Conservation (phyloP, 2,113 vertebrate genomes). For the Trogon melanurus region DNA sequence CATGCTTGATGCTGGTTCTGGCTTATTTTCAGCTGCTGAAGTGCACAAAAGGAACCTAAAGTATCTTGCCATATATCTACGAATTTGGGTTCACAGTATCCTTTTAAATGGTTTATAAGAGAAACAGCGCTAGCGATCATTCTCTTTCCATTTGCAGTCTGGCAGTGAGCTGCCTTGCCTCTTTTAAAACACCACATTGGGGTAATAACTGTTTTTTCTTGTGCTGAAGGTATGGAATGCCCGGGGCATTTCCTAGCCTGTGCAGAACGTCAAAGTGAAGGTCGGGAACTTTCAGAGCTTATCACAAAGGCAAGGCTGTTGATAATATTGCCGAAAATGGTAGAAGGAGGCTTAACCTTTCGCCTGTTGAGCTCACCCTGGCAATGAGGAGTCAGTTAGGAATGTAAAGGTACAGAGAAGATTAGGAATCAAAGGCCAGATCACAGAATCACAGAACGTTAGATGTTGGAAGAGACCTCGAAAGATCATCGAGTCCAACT, state of each 20-base stretch:
- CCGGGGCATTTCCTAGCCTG: neutral
- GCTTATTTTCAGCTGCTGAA: neutral
- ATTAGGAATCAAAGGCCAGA: neutral
- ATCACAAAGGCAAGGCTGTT: neutral
- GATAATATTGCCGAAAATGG: neutral
- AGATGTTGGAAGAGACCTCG: too few species aligned
- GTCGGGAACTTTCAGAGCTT: neutral
- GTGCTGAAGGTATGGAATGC: neutral
- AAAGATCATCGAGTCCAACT: too few species aligned
- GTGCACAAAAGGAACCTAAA: neutral
- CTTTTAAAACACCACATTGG: neutral
- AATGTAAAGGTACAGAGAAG: neutral
- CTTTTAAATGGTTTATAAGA: neutral
- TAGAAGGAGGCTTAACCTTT: neutral
- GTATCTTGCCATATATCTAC: neutral
- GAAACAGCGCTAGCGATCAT: fast-evolving
- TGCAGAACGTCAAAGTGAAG: neutral
- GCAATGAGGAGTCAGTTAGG: neutral
- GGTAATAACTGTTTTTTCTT: neutral
- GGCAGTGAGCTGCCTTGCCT: neutral
- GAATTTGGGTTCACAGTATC: neutral
- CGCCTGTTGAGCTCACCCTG: neutral
- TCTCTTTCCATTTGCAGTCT: neutral
- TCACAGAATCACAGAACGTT: too few species aligned
- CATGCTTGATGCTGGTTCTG: neutral